Conservation (phyloP, 2,113 vertebrate species). For the Channa maculata region DNA sequence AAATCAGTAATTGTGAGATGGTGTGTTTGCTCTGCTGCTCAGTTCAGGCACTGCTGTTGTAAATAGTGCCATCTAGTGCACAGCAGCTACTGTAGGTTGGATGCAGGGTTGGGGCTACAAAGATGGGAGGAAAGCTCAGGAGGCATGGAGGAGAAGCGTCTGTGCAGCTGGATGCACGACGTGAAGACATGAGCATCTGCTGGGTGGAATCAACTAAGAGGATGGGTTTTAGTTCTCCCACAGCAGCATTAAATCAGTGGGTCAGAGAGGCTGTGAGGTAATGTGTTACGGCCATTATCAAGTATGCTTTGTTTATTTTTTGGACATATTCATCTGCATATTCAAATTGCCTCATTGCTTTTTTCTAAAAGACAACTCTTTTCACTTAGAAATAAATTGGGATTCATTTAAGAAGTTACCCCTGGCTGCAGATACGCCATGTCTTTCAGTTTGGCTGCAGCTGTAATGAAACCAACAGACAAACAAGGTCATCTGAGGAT, state of each 20-base stretch:
- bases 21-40: slow-evolving; percentile 28
- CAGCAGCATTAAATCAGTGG: slow-evolving; percentile 18
- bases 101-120: not conserved
- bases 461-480: slow-evolving; percentile 37
- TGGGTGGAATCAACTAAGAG: slow-evolving; percentile 11
- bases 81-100: not conserved
- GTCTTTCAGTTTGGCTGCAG: slow-evolving; percentile 31
- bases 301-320: not conserved
- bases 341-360: not conserved
- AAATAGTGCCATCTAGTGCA: slow-evolving; percentile 81
- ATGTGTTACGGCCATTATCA: too few relatives aligned
- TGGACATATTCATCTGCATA: not conserved
- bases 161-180: slow-evolving; percentile 40
- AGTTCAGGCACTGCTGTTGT: slow-evolving; percentile 64
- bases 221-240: slow-evolving; percentile 14
- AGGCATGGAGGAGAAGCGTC: not conserved
- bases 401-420: slow-evolving; percentile 4
- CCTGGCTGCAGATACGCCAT: slow-evolving; percentile 8
- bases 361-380: not conserved
- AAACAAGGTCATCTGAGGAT: slow-evolving; percentile 76
- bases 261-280: slow-evolving; percentile 8
- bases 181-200: slow-evolving; percentile 32
- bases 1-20: slow-evolving; percentile 74
- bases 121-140: slow-evolving; percentile 6
- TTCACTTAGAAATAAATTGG: not conserved